These are phyloP conservation scores for Rhizoglyphus robini DNA, from an alignment of 1,140 invertebrate genomes.

Conservation along the genomic window DNA sequence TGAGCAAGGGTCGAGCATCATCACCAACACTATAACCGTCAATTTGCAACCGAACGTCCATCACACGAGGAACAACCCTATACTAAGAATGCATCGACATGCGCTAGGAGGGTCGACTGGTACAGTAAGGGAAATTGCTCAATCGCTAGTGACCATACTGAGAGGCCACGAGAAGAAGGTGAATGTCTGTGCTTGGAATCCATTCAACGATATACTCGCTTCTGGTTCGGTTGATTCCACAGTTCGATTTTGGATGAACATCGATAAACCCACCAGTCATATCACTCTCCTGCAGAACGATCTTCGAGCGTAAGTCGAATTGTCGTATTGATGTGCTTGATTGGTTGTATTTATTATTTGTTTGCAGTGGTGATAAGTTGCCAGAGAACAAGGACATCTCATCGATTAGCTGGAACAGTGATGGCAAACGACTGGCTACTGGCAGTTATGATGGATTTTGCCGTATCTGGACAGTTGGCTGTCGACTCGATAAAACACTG, in stretches of 20 bases:
- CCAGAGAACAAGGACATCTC: constrained; percentile 98
- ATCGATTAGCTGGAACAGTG: constrained; percentile 97
- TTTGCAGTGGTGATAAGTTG: constrained; percentile 63
- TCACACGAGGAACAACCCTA: too few relatives aligned
- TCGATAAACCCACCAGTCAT: constrained; percentile 66
- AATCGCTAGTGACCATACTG: too few relatives aligned
- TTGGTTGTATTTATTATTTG: too few relatives aligned
- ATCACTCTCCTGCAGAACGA: constrained; percentile 88
- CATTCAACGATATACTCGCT: constrained; percentile 82
- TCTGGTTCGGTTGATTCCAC: constrained; percentile 96
- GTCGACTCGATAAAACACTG: constrained; percentile 74
- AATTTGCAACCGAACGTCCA: too few relatives aligned
- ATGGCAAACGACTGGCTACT: constrained; percentile 83
- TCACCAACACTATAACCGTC: too few relatives aligned
- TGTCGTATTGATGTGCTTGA: neutral
- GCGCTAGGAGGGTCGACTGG: too few relatives aligned
- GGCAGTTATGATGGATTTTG: constrained; percentile 98
- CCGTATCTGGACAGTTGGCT: constrained; percentile 89
- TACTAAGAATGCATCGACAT: too few relatives aligned
- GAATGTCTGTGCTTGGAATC: constrained; percentile 99
- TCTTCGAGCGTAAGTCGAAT: constrained; percentile 65
- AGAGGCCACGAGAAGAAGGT: constrained; percentile 97
- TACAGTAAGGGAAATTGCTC: too few relatives aligned
- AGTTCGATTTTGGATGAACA: constrained; percentile 94
- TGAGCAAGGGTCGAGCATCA: too few relatives aligned